Evolutionary conservation across 2,113 vertebrate species (phyloP).

Genomic region (Datnioides undecimradiatus): DNA sequence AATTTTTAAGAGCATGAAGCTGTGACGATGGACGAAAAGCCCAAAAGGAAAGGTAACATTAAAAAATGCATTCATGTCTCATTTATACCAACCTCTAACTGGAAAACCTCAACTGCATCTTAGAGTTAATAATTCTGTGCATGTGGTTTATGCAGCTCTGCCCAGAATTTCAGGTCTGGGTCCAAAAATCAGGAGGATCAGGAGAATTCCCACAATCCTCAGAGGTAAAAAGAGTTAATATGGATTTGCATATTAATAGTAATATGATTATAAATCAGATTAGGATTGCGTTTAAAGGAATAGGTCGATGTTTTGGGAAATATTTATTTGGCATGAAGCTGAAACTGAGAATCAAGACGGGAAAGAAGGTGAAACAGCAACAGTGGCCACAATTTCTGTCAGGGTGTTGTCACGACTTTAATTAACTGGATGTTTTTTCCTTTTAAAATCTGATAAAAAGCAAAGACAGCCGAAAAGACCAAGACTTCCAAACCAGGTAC

Average conservation of each 20-base stretch:
- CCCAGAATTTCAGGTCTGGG: constrained; percentile 56
- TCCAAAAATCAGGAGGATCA: constrained; percentile 27
- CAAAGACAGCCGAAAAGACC: constrained; percentile 51
- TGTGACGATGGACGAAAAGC: constrained; percentile 43
- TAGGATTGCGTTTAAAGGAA: no score
- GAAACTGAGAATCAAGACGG: no score
- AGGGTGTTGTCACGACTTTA: background rate
- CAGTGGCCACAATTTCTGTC: background rate
- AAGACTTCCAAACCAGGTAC: constrained; percentile 61
- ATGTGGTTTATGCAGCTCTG: constrained; percentile 49
- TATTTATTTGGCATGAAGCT: no score
- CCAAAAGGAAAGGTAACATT: constrained; percentile 53
- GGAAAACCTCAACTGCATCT: background rate
- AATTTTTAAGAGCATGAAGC: constrained; percentile 48
- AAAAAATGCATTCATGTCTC: no score
- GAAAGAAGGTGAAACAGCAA: no score
- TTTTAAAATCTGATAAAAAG: constrained; percentile 29
- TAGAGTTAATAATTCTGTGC: background rate
- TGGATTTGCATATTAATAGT: no score
- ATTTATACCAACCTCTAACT: background rate
- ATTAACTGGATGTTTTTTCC: background rate
- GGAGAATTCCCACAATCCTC: constrained; percentile 34
- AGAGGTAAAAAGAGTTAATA: constrained; percentile 49
- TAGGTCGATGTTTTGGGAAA: no score
- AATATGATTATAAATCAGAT: no score